Evolutionary conservation across 2,797 vertebrate species (phyloP).

Genomic region (Semaprochilodus insignis): DNA sequence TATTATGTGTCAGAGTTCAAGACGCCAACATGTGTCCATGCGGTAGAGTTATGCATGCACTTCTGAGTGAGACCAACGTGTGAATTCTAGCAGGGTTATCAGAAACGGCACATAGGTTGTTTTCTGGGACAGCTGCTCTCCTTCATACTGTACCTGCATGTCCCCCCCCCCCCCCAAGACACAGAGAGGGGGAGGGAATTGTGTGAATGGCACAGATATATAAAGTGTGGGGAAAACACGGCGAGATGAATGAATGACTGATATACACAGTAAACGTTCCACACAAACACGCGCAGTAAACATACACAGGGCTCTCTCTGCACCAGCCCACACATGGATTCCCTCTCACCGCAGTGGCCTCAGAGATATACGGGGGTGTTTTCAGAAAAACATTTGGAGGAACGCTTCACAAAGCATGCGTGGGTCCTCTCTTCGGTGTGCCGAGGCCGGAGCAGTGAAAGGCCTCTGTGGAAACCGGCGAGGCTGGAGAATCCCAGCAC

Average conservation of each 20-base stretch:
- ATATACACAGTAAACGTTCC: slow-evolving; percentile 9
- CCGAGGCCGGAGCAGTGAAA: background rate
- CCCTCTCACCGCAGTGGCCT: slow-evolving; percentile 27
- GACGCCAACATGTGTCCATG: background rate
- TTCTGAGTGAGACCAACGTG: slow-evolving; percentile 22
- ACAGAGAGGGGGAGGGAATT: slow-evolving; percentile 19
- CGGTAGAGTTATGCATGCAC: slow-evolving; percentile 26
- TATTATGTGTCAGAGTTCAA: too few relatives aligned
- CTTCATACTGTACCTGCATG: slow-evolving; percentile 15
- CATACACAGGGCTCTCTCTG: background rate
- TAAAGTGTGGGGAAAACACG: slow-evolving; percentile 37
- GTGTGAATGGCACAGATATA: slow-evolving; percentile 31
- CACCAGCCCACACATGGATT: slow-evolving; percentile 8
- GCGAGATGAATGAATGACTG: slow-evolving; percentile 34
- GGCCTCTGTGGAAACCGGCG: background rate
- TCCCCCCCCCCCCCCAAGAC: background rate
- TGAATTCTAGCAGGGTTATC: slow-evolving; percentile 6
- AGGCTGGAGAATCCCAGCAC: slow-evolving; percentile 2
- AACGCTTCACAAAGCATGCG: background rate
- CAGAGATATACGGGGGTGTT: background rate
- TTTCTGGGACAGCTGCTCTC: slow-evolving; percentile 18
- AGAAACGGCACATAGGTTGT: background rate
- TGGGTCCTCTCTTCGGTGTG: background rate
- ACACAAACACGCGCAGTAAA: slow-evolving; percentile 19
- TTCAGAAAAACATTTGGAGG: slow-evolving; percentile 13